Conservation (phyloP, 2,113 vertebrate species). For the Oreochromis niloticus region DNA sequence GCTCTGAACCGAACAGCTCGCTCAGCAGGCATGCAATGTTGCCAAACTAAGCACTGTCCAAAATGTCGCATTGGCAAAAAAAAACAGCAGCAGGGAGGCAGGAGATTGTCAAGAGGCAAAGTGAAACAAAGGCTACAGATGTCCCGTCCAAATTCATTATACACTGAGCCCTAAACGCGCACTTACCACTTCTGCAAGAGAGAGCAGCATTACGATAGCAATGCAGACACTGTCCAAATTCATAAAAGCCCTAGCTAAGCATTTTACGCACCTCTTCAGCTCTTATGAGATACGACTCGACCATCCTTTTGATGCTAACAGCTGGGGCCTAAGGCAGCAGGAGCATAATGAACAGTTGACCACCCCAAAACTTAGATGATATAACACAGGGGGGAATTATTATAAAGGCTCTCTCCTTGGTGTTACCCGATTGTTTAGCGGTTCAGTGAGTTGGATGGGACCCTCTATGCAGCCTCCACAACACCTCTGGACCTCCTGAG, state of each 20-base stretch:
- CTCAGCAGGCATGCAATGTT: constrained; percentile 56
- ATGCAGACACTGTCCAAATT: background rate
- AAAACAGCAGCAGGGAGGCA: constrained; percentile 26
- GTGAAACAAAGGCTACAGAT: constrained; percentile 32
- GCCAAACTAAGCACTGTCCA: constrained; percentile 61
- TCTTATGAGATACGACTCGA: background rate
- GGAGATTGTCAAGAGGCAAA: constrained; percentile 32
- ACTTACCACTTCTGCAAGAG: constrained; percentile 18
- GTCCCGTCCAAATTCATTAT: constrained; percentile 28
- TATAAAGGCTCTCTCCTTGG: background rate
- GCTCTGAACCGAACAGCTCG: constrained; percentile 39
- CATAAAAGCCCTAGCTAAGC: constrained; percentile 13
- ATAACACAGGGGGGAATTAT: constrained; percentile 4
- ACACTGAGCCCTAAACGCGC: constrained; percentile 4
- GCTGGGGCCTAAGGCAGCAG: constrained; percentile 1
- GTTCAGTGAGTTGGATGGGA: background rate
- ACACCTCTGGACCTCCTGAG: background rate
- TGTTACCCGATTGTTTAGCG: background rate
- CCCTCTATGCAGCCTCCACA: background rate
- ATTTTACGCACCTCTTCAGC: background rate
- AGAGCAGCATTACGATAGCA: constrained; percentile 9
- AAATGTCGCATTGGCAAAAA: constrained; percentile 60
- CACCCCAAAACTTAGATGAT: background rate
- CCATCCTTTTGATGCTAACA: constrained; percentile 19
- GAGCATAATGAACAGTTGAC: background rate